These are phyloP conservation scores for Rhinatrema bivittatum DNA, from an alignment of 2,797 vertebrate genomes.

Conservation along the genomic window DNA sequence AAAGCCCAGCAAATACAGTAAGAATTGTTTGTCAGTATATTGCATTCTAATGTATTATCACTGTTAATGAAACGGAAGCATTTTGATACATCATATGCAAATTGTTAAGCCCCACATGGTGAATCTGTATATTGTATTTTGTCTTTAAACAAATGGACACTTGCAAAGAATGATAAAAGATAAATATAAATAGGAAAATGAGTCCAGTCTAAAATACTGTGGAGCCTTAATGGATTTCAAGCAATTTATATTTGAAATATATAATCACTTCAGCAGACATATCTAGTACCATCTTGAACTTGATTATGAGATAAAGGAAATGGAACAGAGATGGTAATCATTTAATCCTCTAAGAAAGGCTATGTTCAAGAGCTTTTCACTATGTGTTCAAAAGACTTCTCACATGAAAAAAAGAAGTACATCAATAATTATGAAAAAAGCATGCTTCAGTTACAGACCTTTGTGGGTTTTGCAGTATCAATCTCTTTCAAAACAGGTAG, in stretches of 20 bases:
- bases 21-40: too few species aligned
- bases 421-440: slow-evolving; percentile 41
- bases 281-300: slow-evolving; percentile 61
- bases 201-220: slow-evolving; percentile 13
- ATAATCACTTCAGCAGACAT: slow-evolving; percentile 62
- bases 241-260: slow-evolving; percentile 53
- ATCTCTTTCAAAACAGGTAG: slow-evolving; percentile 25
- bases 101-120: too few species aligned
- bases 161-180: slow-evolving; percentile 18
- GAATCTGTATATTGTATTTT: too few species aligned
- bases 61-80: too few species aligned
- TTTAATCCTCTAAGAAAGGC: slow-evolving; percentile 68
- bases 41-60: too few species aligned
- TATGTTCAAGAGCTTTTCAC: slow-evolving; percentile 53
- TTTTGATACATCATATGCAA: too few species aligned
- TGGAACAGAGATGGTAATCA: slow-evolving; percentile 60
- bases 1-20: too few species aligned
- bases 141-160: slow-evolving; percentile 7
- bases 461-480: slow-evolving; percentile 16
- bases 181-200: slow-evolving; percentile 21
- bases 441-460: slow-evolving; percentile 34
- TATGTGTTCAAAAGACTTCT: slow-evolving; percentile 31
- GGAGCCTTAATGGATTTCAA: slow-evolving; percentile 28
- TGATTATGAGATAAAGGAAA: slow-evolving; percentile 71
- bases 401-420: slow-evolving; percentile 30